Conservation (phyloP, 2,113 vertebrate species). For the Tetrao urogallus region DNA sequence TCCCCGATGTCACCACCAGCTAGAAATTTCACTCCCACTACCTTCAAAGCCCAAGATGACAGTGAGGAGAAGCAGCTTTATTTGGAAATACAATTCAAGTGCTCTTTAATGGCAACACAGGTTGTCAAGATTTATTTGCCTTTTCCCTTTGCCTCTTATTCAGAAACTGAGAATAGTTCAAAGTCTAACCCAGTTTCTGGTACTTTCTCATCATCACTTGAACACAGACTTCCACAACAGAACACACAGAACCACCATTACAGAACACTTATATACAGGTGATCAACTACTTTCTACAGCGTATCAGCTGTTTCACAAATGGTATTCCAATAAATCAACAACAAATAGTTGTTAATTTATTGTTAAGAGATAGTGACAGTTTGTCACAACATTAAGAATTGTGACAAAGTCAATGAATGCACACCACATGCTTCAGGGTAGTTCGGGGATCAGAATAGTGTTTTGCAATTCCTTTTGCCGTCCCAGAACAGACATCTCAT, state of each 20-base stretch:
- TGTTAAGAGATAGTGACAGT: constrained; percentile 4
- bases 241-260: too few relatives aligned
- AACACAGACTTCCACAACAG: background rate
- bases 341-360: background rate
- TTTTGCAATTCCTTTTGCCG: background rate
- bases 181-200: background rate
- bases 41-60: background rate
- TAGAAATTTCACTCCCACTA: background rate
- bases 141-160: background rate
- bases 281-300: background rate
- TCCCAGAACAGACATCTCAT: background rate
- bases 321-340: constrained; percentile 34
- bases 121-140: background rate
- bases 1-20: accelerated
- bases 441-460: background rate
- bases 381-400: constrained; percentile 53
- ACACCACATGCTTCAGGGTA: background rate
- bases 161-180: background rate
- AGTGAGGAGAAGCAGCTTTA: background rate
- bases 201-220: background rate
- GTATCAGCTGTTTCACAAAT: constrained; percentile 25
- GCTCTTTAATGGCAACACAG: background rate
- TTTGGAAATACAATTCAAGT: background rate
- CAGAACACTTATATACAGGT: background rate
- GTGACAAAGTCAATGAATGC: background rate